phyloP scores from a whole-genome alignment of 2,888 invertebrate species.

The Phaonia tiefii region DNA sequence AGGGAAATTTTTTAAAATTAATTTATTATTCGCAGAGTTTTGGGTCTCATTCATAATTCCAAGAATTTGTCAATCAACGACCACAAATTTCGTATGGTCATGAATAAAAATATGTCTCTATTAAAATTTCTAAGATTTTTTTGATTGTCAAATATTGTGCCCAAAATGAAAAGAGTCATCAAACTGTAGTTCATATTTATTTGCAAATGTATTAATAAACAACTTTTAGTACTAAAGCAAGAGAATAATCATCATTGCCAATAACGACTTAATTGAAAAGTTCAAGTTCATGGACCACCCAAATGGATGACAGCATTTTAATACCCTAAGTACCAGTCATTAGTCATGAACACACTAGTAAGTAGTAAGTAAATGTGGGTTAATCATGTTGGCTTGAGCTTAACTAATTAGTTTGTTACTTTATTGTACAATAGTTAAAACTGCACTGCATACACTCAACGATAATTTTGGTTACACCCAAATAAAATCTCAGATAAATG shows the following conservation, averaged over 20 bases:
- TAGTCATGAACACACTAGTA: neutral
- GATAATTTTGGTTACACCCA: no score
- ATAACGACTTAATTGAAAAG: slow-evolving; percentile 40
- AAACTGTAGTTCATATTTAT: neutral
- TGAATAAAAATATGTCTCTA: neutral
- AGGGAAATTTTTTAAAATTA: neutral
- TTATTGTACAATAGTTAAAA: no score
- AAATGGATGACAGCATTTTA: slow-evolving; percentile 20
- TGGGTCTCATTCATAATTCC: slow-evolving; percentile 27
- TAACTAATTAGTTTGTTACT: no score
- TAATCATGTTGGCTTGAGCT: no score
- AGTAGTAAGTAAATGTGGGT: no score
- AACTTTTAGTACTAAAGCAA: neutral
- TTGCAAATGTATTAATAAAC: no score
- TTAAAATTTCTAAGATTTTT: neutral
- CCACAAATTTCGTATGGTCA: neutral
- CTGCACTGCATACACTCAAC: no score
- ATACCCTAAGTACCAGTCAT: neutral
- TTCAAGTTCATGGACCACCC: slow-evolving; percentile 49
- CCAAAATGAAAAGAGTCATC: slow-evolving; percentile 17
- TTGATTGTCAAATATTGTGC: slow-evolving; percentile 3
- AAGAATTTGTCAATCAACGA: slow-evolving; percentile 26
- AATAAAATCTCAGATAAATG: no score
- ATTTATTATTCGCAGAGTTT: neutral
- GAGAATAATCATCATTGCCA: slow-evolving; percentile 19